Evolutionary conservation across 53 echinoderm and acorn worm species (phyloP).

Genomic region (Apostichopus leukothele): DNA sequence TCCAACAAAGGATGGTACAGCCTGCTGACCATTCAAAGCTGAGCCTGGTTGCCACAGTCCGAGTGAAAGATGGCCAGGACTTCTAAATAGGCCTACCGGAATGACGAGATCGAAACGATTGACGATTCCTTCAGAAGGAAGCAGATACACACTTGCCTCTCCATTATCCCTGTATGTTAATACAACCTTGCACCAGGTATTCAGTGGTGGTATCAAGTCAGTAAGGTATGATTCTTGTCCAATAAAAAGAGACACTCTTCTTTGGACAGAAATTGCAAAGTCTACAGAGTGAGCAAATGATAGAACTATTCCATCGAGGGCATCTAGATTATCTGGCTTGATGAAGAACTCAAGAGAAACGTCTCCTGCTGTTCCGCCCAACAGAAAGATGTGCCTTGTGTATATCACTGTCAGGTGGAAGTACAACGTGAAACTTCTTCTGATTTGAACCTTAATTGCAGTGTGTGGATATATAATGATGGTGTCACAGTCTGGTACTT

Average conservation of each 20-base stretch:
- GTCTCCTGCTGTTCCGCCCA: conserved; percentile 51
- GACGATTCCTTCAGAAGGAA: conserved; percentile 52
- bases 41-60: conserved; percentile 80
- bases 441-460: conserved; percentile 43
- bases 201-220: conserved; percentile 56
- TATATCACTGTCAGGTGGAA: conserved; percentile 63
- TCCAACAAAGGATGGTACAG: conserved; percentile 66
- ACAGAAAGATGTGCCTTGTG: conserved; percentile 53
- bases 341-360: conserved; percentile 71
- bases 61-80: conserved; percentile 75
- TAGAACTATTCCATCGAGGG: conserved; percentile 65
- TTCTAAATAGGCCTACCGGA: conserved; percentile 51
- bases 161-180: conserved; percentile 66
- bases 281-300: conserved; percentile 70
- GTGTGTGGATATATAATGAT: conserved; percentile 64
- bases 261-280: conserved; percentile 65
- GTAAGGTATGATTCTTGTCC: conserved; percentile 62
- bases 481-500: conserved; percentile 62
- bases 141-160: conserved; percentile 69
- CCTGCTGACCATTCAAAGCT: conserved; percentile 46
- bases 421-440: conserved; percentile 55
- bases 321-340: conserved; percentile 43
- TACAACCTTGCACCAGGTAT: conserved; percentile 72
- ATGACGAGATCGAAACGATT: conserved; percentile 54
- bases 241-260: conserved; percentile 57